Base-by-base conservation (phyloP, 2,113 vertebrate genomes). In the Stigmatopora nigra region DNA sequence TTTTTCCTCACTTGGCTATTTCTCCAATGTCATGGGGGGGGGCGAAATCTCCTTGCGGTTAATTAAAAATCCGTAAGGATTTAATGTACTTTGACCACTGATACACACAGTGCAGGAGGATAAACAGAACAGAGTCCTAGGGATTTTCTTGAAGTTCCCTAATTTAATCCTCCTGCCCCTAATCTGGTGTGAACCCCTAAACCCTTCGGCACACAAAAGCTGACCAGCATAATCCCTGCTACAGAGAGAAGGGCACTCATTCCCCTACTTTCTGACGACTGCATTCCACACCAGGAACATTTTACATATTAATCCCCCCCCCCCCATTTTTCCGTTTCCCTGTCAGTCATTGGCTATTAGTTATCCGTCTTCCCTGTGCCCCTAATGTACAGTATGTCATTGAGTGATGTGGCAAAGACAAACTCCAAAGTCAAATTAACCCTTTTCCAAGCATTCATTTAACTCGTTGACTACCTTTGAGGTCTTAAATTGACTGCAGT, bases 121-220 rank as follows among this genome's bases (percentile, higher is more conserved):
- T 79, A 79, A 82, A 86, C 78, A 72, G 35, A 81, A 71, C 58
- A 1, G 59, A 71, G 74, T 82, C 72, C 69, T 72, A 77, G 65
- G 80, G 85, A 88, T 88, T 87, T 88, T 84, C 81, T 82, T 87
- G 69, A 85, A 85, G 80, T 79, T 78, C 76, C 73, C 78, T 89
- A 88, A 90, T 88, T 87, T 90, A 90, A 89, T 88, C 83, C 85
- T 66, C 71, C 53, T 73, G 58, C 74, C 79, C 75, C 58, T 90
- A 87, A 89, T 88, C 86, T 87, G 80, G 81, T 87, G 82, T 88
- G 86, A 82, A 88, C 80, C 80, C 83, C 71, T 88, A 90, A 89
- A 88, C 84, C 83, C 73, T 70, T 79, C 69, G 4, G 58, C 77
- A 78, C 72, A 88, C 81, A 87, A 86, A 87, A 78, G 67, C 47